Evolutionary conservation across 1,140 invertebrate genomes (phyloP), one percentile per base, ranked within the genome.

Genomic region (Stratiolaelaps scimitus): DNA sequence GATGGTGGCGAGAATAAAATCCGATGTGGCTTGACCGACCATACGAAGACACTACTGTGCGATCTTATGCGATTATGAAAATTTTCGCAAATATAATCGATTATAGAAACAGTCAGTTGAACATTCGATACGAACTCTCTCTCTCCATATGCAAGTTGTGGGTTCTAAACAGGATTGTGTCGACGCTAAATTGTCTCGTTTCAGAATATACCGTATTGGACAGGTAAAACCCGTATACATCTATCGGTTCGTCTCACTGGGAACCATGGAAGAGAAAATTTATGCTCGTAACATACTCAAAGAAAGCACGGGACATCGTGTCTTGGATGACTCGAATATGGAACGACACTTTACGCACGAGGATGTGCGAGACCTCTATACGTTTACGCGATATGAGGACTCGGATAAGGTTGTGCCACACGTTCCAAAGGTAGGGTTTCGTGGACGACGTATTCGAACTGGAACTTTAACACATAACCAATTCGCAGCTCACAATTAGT

Each of bases 181-280:
- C 10, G 4, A 4, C 10, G 34, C 34, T 6, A 40, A 40, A 40
- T 40, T 40, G 34, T 40, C 34, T 40, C 10, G 10, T 69, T 98
- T 97, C 78, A 80, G 95, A 69, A 85, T 94, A 28, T 98, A 96
- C 74, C 82, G 94, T 68, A 97, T 83, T 74, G 83, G 83, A 15
- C 83, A 84, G 72, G 78, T 82, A 65, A 98, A 98, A 74, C 88
- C 91, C 0, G 94, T 93, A 70, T 98, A 94, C 72, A 83, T 98
- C 29, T 99, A 99, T 77, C 82, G 95, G 69, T 87, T 98, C 66
- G 78, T 97, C 2, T 60, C 53, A 15, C 26, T 60, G 13, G 69
- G 91, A 30, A 96, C 93, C 40, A 98, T 98, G 92, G 95, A 99
- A 73, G 92, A 98, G 72, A 94, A 95, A 74, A 92, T 98, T 66